These are phyloP conservation scores for Lucinisca nassula DNA, from an alignment of 2,888 invertebrate species.

Conservation along the genomic window DNA sequence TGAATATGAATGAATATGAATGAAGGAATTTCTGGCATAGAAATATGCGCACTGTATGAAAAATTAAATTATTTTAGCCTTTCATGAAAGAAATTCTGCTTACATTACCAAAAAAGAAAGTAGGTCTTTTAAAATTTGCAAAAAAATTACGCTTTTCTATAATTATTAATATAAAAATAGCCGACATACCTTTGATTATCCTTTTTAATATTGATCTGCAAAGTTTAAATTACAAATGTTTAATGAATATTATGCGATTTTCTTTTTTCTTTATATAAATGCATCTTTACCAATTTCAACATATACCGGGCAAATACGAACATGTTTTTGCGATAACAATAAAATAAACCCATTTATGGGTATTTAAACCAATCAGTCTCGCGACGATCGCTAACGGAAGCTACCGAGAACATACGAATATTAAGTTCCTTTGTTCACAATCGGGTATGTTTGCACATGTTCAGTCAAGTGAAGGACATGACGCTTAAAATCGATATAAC, in stretches of 20 bases:
- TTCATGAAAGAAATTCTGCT: too few relatives aligned
- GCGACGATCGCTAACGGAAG: not conserved
- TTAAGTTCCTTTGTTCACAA: not conserved
- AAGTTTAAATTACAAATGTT: not conserved
- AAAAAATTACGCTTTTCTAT: not conserved
- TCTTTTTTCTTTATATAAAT: not conserved
- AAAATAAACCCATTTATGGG: not conserved
- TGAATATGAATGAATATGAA: not conserved
- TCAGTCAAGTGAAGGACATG: not conserved
- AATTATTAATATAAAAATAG: not conserved
- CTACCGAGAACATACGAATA: not conserved
- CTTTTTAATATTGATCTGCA: not conserved
- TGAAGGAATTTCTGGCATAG: too few relatives aligned
- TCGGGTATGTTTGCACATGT: not conserved
- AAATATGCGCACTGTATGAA: too few relatives aligned
- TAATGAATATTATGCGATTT: not conserved
- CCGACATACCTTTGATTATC: not conserved
- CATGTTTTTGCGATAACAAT: slow-evolving; percentile 5
- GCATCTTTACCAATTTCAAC: not conserved
- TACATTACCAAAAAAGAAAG: not conserved
- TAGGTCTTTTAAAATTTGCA: not conserved
- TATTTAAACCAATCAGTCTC: slow-evolving; percentile 7
- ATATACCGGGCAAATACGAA: not conserved
- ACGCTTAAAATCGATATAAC: not conserved
- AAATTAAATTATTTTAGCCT: too few relatives aligned